Conservation (phyloP, 2,113 vertebrate species). For the Rhinogobius similis region DNA sequence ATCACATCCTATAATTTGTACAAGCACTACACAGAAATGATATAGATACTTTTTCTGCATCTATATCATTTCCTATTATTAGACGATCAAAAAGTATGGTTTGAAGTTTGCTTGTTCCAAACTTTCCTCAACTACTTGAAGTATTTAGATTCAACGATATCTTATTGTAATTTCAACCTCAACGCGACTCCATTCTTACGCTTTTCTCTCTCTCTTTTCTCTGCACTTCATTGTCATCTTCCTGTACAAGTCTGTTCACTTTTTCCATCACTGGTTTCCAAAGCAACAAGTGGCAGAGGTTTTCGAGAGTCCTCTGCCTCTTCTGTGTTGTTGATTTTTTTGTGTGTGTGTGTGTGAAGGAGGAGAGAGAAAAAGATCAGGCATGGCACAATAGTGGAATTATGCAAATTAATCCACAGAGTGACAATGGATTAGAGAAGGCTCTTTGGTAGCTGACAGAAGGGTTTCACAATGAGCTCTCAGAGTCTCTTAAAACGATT, state of each 20-base stretch:
- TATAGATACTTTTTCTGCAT: neutral
- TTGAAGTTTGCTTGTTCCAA: neutral
- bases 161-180: neutral
- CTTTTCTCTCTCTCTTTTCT: neutral
- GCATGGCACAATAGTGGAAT: constrained; percentile 68
- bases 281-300: constrained; percentile 66
- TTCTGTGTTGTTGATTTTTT: neutral
- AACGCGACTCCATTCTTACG: neutral
- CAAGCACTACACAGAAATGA: neutral
- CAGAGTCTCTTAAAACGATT: constrained; percentile 63
- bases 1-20: neutral
- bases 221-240: neutral
- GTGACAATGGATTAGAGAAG: constrained; percentile 71
- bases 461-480: constrained; percentile 43
- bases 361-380: constrained; percentile 56
- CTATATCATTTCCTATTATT: neutral
- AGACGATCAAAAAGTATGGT: neutral
- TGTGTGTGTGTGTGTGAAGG: constrained; percentile 32
- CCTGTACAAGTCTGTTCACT: neutral
- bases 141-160: neutral
- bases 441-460: constrained; percentile 61
- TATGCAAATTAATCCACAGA: constrained; percentile 73
- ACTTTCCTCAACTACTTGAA: neutral
- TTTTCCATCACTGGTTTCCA: constrained; percentile 50
- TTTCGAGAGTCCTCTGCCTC: constrained; percentile 9